phyloP scores from a whole-genome alignment of 2,888 invertebrate species.

The Apamea anceps region DNA sequence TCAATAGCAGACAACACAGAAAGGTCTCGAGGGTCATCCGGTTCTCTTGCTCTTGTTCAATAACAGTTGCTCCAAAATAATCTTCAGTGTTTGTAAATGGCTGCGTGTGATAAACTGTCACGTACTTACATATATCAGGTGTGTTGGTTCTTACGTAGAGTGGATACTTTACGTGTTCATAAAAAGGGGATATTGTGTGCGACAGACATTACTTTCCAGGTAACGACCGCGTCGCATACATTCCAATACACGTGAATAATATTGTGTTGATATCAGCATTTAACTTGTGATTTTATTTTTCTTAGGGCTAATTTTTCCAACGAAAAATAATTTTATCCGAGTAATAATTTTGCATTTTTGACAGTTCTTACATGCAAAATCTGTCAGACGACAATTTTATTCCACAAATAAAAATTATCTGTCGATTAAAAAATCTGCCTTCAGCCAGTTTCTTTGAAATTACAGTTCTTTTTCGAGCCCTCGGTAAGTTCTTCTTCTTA shows the following conservation, averaged over 20 bases:
- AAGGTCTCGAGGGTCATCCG: neutral
- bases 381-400: too few relatives aligned
- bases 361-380: too few relatives aligned
- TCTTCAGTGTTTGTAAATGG: conserved; percentile 65
- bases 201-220: conserved; percentile 37
- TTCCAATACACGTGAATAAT: neutral
- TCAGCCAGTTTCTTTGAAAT: too few relatives aligned
- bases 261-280: neutral
- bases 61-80: conserved; percentile 63
- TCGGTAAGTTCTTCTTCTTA: too few relatives aligned
- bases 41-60: neutral
- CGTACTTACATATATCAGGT: conserved; percentile 70
- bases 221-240: neutral
- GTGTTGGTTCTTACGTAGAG: conserved; percentile 58
- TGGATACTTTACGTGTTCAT: conserved; percentile 77
- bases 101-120: conserved; percentile 66
- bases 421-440: too few relatives aligned
- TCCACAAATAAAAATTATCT: too few relatives aligned
- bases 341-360: too few relatives aligned
- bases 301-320: too few relatives aligned
- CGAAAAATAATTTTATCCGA: too few relatives aligned
- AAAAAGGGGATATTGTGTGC: conserved; percentile 71
- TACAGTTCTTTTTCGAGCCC: too few relatives aligned
- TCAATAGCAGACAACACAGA: conserved; percentile 4
- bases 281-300: neutral